Percentiles rank a stretch among this genome's conserved stretches.
These are phyloP conservation scores for Himantopus leucocephalus DNA, from an alignment of 2,113 vertebrate species.

Conservation along the genomic window DNA sequence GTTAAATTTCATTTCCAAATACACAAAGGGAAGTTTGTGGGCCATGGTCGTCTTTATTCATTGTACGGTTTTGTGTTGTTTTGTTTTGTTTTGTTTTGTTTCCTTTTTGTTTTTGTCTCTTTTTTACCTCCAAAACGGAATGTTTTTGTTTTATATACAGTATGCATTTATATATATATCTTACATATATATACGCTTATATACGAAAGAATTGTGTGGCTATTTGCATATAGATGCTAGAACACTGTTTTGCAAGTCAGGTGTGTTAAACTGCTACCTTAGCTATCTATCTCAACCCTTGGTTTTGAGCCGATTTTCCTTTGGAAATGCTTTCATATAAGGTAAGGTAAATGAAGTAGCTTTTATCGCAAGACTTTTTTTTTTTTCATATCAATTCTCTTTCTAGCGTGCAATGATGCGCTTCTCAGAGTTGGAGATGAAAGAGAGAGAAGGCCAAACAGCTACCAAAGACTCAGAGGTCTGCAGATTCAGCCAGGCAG, in stretches of 20 bases:
- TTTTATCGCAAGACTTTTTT: constrained; percentile 72
- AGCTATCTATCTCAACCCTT: constrained; percentile 62
- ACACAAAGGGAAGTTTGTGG: constrained; percentile 84
- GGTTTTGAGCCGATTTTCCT: constrained; percentile 73
- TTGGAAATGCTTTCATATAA: constrained; percentile 78
- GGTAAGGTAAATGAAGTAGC: constrained; percentile 72
- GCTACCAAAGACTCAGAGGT: constrained; percentile 86
- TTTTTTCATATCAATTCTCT: constrained; percentile 82
- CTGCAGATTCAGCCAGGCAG: constrained; percentile 80
- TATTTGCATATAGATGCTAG: constrained; percentile 66
- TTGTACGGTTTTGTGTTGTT: constrained; percentile 76
- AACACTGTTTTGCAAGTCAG: constrained; percentile 50
- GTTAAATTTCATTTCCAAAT: constrained; percentile 86
- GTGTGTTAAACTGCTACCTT: constrained; percentile 61
- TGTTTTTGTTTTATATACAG: constrained; percentile 68
- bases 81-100: constrained; percentile 31
- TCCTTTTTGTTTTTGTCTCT: constrained; percentile 65
- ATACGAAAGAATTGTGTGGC: constrained; percentile 65
- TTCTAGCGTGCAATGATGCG: constrained; percentile 94
- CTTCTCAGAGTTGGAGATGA: constrained; percentile 97
- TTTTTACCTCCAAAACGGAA: constrained; percentile 70
- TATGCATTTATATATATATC: constrained; percentile 41
- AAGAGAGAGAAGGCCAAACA: constrained; percentile 87
- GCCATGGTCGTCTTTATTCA: constrained; percentile 82
- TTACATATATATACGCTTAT: neutral